A percentile compares a stretch with the other conserved stretches of the same genome.
These are phyloP conservation scores for Meteorus cinctellus DNA, from an alignment of 2,888 invertebrate genomes.

Conservation along the genomic window DNA sequence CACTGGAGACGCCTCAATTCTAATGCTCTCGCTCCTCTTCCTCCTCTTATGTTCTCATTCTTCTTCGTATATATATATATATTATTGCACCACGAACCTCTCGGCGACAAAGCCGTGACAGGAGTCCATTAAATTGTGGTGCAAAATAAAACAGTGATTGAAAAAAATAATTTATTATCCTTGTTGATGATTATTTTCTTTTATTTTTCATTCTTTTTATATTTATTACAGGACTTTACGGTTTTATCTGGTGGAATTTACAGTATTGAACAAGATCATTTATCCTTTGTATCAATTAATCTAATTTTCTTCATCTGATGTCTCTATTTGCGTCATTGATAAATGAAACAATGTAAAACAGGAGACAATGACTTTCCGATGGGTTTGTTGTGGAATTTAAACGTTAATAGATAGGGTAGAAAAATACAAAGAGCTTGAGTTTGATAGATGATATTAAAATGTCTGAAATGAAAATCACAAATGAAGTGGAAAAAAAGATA, in stretches of 20 bases:
- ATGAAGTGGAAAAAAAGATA: no score
- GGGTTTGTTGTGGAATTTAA: no score
- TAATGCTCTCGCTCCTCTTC: slow-evolving; percentile 23
- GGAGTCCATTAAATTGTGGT: slow-evolving; percentile 28
- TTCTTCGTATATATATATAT: slow-evolving; percentile 1
- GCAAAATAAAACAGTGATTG: neutral
- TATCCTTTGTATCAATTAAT: no score
- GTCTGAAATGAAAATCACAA: no score
- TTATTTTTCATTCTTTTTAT: neutral
- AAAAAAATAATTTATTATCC: neutral
- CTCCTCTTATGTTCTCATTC: slow-evolving; percentile 5
- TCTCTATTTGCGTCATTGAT: neutral
- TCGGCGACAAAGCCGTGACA: slow-evolving; percentile 23
- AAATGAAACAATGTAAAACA: neutral
- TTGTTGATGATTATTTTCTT: slow-evolving; percentile 4
- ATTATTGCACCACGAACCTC: neutral
- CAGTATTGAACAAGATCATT: no score
- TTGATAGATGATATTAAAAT: no score
- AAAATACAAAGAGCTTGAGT: no score
- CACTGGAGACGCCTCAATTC: slow-evolving; percentile 30
- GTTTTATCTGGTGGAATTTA: neutral
- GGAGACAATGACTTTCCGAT: neutral
- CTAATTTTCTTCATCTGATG: no score
- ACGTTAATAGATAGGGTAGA: no score
- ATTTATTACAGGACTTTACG: no score